phyloP scores from a whole-genome alignment of 2,113 vertebrate species.

The Beaufortia kweichowensis region DNA sequence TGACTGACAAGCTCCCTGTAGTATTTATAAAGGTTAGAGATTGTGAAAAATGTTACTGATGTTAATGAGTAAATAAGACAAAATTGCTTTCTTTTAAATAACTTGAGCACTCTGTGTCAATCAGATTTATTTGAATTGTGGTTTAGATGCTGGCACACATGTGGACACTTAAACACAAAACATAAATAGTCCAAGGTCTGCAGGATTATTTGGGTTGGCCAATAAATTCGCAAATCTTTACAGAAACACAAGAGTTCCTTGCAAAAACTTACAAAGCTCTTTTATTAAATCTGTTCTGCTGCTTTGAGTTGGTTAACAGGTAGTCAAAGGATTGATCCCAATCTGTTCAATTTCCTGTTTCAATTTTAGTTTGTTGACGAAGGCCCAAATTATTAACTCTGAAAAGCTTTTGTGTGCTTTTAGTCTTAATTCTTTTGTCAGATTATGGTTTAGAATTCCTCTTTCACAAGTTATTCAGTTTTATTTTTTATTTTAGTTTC shows the following conservation, averaged over 20 bases:
- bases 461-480: too few relatives aligned
- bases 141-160: slow-evolving; percentile 6
- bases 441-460: too few relatives aligned
- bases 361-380: slow-evolving; percentile 1
- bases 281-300: not conserved
- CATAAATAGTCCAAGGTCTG: slow-evolving; percentile 10
- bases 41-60: not conserved
- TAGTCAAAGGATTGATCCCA: not conserved
- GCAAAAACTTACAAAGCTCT: not conserved
- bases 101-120: not conserved
- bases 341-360: not conserved
- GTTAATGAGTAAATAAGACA: not conserved
- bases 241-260: slow-evolving; percentile 31
- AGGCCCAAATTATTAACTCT: not conserved
- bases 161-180: not conserved
- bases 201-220: not conserved
- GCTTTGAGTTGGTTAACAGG: slow-evolving; percentile 16
- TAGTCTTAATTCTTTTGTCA: too few relatives aligned
- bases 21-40: slow-evolving; percentile 9
- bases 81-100: not conserved
- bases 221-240: slow-evolving; percentile 31
- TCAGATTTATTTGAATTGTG: not conserved
- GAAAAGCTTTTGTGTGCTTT: too few relatives aligned
- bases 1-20: slow-evolving; percentile 20
- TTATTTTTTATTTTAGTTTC: too few relatives aligned